These are phyloP conservation scores for Xenopus petersii DNA, from an alignment of 2,797 vertebrate genomes.

Conservation along the genomic window DNA sequence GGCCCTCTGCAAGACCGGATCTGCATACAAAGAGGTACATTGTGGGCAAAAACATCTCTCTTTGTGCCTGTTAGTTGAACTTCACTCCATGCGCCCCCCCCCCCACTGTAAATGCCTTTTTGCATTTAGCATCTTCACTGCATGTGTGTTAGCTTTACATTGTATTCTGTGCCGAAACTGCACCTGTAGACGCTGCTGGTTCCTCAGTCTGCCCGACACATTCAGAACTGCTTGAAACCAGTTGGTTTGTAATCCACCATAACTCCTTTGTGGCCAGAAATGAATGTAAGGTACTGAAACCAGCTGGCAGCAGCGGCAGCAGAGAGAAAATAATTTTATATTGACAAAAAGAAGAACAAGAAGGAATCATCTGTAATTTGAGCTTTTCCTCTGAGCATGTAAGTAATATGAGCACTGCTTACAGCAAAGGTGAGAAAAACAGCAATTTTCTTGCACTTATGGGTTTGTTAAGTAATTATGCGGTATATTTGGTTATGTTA, in stretches of 20 bases:
- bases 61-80: too few species aligned
- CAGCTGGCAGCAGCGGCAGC: neutral
- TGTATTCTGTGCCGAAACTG: too few species aligned
- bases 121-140: too few species aligned
- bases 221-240: neutral
- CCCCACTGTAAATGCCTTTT: too few species aligned
- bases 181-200: neutral
- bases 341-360: neutral
- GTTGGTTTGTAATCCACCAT: neutral
- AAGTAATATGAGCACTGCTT: neutral
- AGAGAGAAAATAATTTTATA: neutral
- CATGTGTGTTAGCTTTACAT: too few species aligned
- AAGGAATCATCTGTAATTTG: conserved; percentile 6
- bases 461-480: neutral
- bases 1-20: too few species aligned
- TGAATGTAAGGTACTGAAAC: neutral
- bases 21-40: too few species aligned
- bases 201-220: neutral
- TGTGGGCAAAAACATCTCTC: too few species aligned
- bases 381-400: neutral
- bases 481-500: too few species aligned
- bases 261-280: neutral
- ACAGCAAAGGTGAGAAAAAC: neutral
- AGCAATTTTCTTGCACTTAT: neutral
- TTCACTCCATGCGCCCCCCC: too few species aligned